phyloP scores from a whole-genome alignment of 2,888 invertebrate genomes.

The Unio delphinus region DNA sequence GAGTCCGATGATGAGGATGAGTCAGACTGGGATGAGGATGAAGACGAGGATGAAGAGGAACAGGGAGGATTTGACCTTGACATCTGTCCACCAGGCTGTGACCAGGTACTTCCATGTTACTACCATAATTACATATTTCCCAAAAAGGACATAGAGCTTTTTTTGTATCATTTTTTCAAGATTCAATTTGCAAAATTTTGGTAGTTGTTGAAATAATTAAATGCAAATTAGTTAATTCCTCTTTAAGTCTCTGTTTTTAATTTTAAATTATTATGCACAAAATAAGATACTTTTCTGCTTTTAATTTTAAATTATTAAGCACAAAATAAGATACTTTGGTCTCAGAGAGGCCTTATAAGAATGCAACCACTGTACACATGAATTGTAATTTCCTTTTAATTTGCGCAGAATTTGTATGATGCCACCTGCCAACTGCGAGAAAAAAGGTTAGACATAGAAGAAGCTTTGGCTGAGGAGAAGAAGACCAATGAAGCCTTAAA shows the following conservation, averaged over 20 bases:
- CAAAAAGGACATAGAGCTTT: too few species aligned
- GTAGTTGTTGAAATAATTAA: not conserved
- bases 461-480: constrained; percentile 68
- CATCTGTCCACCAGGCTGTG: constrained; percentile 71
- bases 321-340: too few species aligned
- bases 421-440: constrained; percentile 69
- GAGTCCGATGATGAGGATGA: constrained; percentile 69
- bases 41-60: constrained; percentile 69
- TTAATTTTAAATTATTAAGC: too few species aligned
- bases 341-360: too few species aligned
- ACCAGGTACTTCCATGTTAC: constrained; percentile 47
- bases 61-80: constrained; percentile 69
- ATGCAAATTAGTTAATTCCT: not conserved
- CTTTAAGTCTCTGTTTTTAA: not conserved
- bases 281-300: too few species aligned
- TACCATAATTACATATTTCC: too few species aligned
- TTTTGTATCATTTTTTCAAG: not conserved
- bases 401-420: constrained; percentile 64
- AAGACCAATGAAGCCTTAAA: constrained; percentile 66
- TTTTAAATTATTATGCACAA: too few species aligned
- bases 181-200: not conserved
- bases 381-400: constrained; percentile 7
- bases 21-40: constrained; percentile 69
- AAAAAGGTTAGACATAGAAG: constrained; percentile 70
- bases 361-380: not conserved